Evolutionary conservation across 2,113 vertebrate genomes (phyloP).

Genomic region (Neofelis nebulosa): DNA sequence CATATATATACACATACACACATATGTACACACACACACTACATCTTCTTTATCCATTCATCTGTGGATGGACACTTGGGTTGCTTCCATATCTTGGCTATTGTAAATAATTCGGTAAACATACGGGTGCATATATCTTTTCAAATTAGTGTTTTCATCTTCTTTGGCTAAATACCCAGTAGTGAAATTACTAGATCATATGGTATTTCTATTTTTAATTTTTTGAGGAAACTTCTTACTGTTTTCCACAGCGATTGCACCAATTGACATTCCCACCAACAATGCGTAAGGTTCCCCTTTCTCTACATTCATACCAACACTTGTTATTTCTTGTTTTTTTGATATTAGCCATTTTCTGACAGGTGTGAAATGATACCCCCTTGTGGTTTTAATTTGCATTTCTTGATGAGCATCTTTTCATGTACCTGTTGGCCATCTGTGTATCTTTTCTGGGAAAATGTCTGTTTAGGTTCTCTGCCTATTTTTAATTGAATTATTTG

Average conservation of each 20-base stretch:
- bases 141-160: neutral
- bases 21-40: neutral
- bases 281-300: neutral
- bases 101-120: neutral
- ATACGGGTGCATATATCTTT: neutral
- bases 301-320: neutral
- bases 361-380: neutral
- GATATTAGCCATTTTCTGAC: neutral
- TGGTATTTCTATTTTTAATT: neutral
- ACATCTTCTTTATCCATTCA: neutral
- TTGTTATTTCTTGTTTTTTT: neutral
- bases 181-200: neutral
- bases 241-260: neutral
- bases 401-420: neutral
- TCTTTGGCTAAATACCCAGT: neutral
- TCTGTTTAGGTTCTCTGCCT: neutral
- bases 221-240: neutral
- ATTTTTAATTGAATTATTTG: neutral
- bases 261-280: neutral
- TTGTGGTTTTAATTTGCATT: neutral
- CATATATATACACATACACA: too few relatives aligned
- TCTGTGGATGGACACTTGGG: neutral
- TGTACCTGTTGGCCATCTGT: neutral
- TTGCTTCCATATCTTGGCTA: neutral
- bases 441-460: neutral